Conservation (phyloP, 2,113 vertebrate genomes). For the Anarhynchus alexandrinus region DNA sequence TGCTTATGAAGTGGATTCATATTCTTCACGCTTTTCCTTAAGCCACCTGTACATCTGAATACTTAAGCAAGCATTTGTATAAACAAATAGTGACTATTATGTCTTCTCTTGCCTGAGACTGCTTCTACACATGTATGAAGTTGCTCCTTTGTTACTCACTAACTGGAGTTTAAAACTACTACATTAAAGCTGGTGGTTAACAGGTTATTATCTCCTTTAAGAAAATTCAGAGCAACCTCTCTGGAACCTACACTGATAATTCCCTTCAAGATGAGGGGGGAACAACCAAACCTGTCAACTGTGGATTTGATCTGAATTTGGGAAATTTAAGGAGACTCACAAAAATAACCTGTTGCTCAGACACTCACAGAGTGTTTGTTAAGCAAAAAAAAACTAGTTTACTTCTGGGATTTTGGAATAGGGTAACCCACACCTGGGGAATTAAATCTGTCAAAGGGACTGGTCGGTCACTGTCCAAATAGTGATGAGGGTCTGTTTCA, state of each 20-base stretch:
- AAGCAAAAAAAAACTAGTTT: neutral
- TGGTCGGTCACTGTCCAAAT: neutral
- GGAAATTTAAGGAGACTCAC: neutral
- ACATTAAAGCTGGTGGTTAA: neutral
- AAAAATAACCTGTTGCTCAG: neutral
- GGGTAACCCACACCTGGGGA: neutral
- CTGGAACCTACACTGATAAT: neutral
- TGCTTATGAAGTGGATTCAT: neutral
- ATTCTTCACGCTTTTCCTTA: neutral
- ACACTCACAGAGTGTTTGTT: neutral
- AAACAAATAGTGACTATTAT: neutral
- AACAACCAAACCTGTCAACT: neutral
- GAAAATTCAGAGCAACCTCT: neutral
- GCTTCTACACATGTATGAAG: neutral
- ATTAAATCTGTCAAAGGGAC: neutral
- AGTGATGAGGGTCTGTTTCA: neutral
- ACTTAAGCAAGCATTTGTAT: neutral
- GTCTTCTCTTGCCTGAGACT: neutral
- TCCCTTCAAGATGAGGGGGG: neutral
- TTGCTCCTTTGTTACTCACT: neutral
- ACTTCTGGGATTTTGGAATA: neutral
- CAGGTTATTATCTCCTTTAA: neutral
- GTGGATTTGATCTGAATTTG: neutral
- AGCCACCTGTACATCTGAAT: neutral
- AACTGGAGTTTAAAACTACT: neutral